A percentile compares a stretch with the other conserved stretches of the same genome.
These are phyloP conservation scores for Lathamus discolor DNA, from an alignment of 2,113 vertebrate genomes.

Conservation along the genomic window DNA sequence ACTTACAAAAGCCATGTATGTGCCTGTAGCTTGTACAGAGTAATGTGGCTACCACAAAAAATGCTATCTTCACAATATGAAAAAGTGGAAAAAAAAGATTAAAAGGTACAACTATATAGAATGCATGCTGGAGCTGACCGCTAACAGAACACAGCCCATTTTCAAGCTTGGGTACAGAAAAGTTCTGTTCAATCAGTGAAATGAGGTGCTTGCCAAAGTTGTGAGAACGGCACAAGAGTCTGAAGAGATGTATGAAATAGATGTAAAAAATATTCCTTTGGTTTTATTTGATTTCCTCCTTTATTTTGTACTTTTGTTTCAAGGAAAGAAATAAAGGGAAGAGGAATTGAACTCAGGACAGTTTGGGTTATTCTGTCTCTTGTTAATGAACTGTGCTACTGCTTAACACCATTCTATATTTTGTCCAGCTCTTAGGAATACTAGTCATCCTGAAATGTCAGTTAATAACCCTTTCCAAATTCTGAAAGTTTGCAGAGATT, in stretches of 20 bases:
- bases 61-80: not conserved
- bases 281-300: not conserved
- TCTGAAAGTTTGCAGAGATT: not conserved
- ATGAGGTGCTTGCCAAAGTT: not conserved
- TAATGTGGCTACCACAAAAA: not conserved
- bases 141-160: not conserved
- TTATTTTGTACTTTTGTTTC: not conserved
- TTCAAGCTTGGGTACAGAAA: not conserved
- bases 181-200: not conserved
- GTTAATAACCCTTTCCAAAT: not conserved
- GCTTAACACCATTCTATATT: not conserved
- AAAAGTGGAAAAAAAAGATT: not conserved
- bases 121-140: not conserved
- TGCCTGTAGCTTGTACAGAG: not conserved
- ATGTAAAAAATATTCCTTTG: not conserved
- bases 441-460: not conserved
- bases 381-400: not conserved
- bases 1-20: not conserved
- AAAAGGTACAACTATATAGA: not conserved
- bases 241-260: not conserved
- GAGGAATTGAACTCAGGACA: not conserved
- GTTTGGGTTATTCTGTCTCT: not conserved
- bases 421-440: not conserved
- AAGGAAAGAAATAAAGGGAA: rapidly evolving
- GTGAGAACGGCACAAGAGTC: not conserved